Conservation (phyloP, 2,797 vertebrate species). For the Danionella dracula region DNA sequence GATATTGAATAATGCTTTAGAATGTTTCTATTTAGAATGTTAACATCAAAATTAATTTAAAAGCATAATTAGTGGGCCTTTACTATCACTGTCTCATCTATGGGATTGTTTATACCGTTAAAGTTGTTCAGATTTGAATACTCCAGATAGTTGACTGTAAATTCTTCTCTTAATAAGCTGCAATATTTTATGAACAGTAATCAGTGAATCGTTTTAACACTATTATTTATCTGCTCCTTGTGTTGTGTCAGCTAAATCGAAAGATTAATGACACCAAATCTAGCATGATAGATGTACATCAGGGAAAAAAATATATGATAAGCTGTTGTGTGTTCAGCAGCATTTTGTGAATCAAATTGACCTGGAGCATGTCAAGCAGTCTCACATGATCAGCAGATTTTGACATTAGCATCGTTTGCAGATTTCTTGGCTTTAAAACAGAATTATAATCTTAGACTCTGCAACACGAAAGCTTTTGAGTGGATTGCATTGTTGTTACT, state of each 20-base stretch:
- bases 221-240: neutral
- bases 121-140: too few species aligned
- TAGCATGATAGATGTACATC: neutral
- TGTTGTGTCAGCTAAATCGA: neutral
- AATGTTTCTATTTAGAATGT: too few species aligned
- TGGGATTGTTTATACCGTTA: too few species aligned
- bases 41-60: too few species aligned
- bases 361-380: neutral
- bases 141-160: neutral
- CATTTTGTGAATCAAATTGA: constrained; percentile 11
- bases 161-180: neutral
- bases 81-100: too few species aligned
- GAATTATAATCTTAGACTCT: neutral
- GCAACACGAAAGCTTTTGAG: neutral
- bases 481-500: too few species aligned
- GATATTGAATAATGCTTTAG: too few species aligned
- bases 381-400: constrained; percentile 4
- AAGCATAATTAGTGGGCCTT: too few species aligned
- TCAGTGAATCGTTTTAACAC: constrained; percentile 4
- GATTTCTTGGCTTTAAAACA: neutral
- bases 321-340: neutral
- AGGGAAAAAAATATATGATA: neutral
- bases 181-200: neutral
- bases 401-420: neutral
- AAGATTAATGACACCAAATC: neutral